Evolutionary conservation across 1,140 invertebrate species (phyloP), one percentile per base, ranked within the genome.

Genomic region (Drosophila athabasca): DNA sequence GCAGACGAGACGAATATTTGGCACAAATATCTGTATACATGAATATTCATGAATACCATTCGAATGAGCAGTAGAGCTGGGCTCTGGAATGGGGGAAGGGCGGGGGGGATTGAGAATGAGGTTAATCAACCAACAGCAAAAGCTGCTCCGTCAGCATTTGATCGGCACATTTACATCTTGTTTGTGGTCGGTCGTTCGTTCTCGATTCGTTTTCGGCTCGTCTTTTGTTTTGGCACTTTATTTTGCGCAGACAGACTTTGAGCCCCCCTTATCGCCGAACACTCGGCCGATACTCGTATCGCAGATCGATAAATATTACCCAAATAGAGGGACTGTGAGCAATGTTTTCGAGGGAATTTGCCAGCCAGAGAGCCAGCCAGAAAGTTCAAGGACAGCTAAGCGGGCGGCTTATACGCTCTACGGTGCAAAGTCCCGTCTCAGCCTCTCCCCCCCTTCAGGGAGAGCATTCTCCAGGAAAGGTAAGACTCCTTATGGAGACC

Each of bases 111-210:
- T 13, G 11, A 11, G 35, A 39, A 82, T 75, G 67, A 74, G 82
- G 82, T 85, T 87, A 88, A 85, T 78, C 87, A 85, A 85, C 82
- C 75, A 62, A 82, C 66, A 46, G 44, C 54, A 62, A 78, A 82
- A 82, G 35, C 24, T 44, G 66, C 74, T 13, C 45, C 49, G 82
- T 85, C 78, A 82, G 74, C 82, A 62, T 75, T 87, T 61, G 13
- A 51, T 59, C 82, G 81, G 77, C 82, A 85, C 68, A 87, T 87
- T 85, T 85, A 87, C 65, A 78, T 87, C 68, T 77, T 85, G 81
- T 85, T 85, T 87, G 72, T 68, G 82, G 62, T 78, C 73, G 71
- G 49, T 19, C 1, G 17, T 0, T 19, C 17, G 17, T 1, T 19
- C 17, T 19, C 17, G 17, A 79, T 67, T 45, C 19, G 43, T 9